phyloP scores from a whole-genome alignment of 2,797 vertebrate genomes.

The Phrynocephalus guinanensis region DNA sequence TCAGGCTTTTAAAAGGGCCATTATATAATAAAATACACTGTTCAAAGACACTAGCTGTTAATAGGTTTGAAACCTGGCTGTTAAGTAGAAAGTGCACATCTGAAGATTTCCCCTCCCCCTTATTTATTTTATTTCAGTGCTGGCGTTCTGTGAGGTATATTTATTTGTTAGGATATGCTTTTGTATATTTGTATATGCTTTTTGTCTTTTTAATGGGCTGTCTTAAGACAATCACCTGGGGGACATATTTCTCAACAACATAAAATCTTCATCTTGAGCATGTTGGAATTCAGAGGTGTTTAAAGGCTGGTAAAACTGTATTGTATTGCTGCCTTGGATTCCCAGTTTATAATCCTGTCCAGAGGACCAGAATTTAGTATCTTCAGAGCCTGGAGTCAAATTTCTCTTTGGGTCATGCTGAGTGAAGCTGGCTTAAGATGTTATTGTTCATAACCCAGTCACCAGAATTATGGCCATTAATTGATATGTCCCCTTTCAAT shows the following conservation, averaged over 20 bases:
- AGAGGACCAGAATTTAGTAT: conserved; percentile 23
- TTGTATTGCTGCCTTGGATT: conserved; percentile 28
- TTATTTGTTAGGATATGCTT: conserved; percentile 61
- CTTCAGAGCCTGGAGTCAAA: background rate
- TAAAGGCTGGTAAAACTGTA: conserved; percentile 36
- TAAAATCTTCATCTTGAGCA: conserved; percentile 1
- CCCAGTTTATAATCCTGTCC: background rate
- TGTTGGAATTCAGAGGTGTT: conserved; percentile 8
- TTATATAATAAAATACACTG: background rate
- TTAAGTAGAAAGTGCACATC: conserved; percentile 41
- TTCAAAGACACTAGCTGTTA: conserved; percentile 5
- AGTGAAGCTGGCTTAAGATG: background rate
- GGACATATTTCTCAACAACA: conserved; percentile 29
- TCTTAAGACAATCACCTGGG: conserved; percentile 57
- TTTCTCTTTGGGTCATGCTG: background rate
- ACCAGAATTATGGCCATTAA: conserved; percentile 25
- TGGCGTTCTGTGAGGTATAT: conserved; percentile 58
- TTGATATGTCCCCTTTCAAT: conserved; percentile 59
- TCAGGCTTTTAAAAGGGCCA: conserved; percentile 1
- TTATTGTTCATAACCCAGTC: background rate
- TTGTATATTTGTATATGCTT: conserved; percentile 65
- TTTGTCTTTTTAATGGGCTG: conserved; percentile 13
- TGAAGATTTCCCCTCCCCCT: conserved; percentile 29
- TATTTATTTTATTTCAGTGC: conserved; percentile 67
- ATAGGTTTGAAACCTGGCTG: conserved; percentile 37